Percentiles rank a stretch among this genome's conserved stretches.
These are phyloP conservation scores for Drosophila nannoptera DNA, from an alignment of 1,140 invertebrate genomes.

Conservation along the genomic window DNA sequence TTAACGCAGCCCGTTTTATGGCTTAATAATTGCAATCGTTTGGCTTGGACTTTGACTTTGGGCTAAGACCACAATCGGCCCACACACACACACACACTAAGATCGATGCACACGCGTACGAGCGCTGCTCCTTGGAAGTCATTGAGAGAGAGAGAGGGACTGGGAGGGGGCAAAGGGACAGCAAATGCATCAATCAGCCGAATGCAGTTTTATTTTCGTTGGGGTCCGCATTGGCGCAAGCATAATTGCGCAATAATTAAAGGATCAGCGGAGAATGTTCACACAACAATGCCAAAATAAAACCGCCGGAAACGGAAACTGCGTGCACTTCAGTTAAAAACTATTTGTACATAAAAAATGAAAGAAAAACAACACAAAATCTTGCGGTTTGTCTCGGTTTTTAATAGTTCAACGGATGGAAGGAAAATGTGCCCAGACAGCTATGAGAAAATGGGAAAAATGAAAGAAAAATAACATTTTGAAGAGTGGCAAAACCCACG, in stretches of 20 bases:
- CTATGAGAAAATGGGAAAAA: conserved; percentile 54
- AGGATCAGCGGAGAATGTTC: conserved; percentile 70
- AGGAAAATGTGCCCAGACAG: conserved; percentile 40
- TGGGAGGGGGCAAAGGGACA: neutral
- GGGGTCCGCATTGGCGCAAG: conserved; percentile 17
- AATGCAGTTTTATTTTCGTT: conserved; percentile 14
- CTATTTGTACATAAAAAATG: conserved; percentile 23
- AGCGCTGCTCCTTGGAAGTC: conserved; percentile 13
- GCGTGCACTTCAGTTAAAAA: conserved; percentile 49
- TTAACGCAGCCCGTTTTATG: conserved; percentile 69
- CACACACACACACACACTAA: conserved; percentile 33
- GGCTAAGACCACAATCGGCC: conserved; percentile 28
- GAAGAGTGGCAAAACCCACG: too few relatives aligned
- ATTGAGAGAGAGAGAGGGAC: neutral
- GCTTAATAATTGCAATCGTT: conserved; percentile 74
- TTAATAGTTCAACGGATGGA: neutral
- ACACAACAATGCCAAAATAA: conserved; percentile 78
- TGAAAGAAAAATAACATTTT: neutral
- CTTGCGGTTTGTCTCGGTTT: conserved; percentile 53
- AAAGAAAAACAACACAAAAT: conserved; percentile 7
- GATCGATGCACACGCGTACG: conserved; percentile 34
- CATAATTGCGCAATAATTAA: conserved; percentile 69
- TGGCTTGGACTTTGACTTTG: conserved; percentile 33
- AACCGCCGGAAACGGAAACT: conserved; percentile 70
- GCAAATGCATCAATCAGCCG: conserved; percentile 39